Evolutionary conservation across 2,113 vertebrate species (phyloP).

Genomic region (Cynopterus brachyotis): DNA sequence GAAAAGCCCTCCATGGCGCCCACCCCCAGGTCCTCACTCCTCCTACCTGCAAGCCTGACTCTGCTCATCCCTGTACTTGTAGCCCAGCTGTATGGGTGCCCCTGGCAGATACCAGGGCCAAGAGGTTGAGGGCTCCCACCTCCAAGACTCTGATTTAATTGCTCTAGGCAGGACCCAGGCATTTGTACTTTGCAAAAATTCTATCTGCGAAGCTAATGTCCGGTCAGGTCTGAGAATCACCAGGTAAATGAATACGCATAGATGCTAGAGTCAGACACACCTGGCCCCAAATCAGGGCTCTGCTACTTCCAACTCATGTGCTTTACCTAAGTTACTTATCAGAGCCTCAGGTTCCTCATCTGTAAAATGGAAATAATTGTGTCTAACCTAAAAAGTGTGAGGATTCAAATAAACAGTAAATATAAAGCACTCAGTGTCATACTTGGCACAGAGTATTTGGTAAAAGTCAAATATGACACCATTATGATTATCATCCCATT

Average conservation of each 20-base stretch:
- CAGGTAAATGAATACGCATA: neutral
- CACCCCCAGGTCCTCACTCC: neutral
- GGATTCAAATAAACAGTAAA: neutral
- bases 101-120: neutral
- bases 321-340: neutral
- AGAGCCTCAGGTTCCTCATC: neutral
- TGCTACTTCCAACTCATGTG: neutral
- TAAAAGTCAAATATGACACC: neutral
- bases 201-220: neutral
- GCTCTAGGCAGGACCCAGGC: neutral
- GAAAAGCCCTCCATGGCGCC: neutral
- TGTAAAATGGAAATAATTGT: neutral
- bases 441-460: neutral
- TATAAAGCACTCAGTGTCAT: neutral
- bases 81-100: neutral
- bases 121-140: no score
- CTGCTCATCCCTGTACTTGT: neutral
- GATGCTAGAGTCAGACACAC: neutral
- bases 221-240: neutral
- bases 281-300: neutral
- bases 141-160: neutral
- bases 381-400: neutral
- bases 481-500: neutral
- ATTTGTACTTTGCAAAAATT: neutral
- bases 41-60: neutral